phyloP scores from a whole-genome alignment of 2,888 invertebrate genomes.

The Rhamnusium bicolor region DNA sequence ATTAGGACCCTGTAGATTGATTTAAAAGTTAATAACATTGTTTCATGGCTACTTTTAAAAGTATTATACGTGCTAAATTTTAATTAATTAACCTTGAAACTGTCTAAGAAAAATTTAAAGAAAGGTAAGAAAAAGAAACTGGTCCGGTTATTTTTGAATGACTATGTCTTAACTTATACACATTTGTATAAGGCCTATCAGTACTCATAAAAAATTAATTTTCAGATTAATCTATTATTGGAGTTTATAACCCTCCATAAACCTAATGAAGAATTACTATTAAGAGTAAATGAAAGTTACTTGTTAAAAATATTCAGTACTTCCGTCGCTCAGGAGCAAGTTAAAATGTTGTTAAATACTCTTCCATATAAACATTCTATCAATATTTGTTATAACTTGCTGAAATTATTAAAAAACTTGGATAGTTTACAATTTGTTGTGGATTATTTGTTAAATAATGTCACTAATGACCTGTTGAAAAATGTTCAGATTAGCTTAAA shows the following conservation, averaged over 20 bases:
- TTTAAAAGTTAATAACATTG: too few relatives aligned
- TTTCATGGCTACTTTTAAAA: too few relatives aligned
- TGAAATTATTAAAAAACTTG: constrained; percentile 77
- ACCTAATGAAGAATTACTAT: constrained; percentile 74
- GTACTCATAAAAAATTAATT: constrained; percentile 47
- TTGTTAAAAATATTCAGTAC: constrained; percentile 75
- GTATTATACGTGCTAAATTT: too few relatives aligned
- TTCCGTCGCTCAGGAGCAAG: constrained; percentile 69
- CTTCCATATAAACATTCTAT: constrained; percentile 76
- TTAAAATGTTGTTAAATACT: constrained; percentile 75
- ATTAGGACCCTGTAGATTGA: too few relatives aligned
- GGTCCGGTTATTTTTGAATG: too few relatives aligned
- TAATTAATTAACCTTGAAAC: too few relatives aligned
- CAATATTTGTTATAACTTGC: constrained; percentile 77
- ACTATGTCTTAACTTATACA: too few relatives aligned
- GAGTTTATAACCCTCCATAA: constrained; percentile 81
- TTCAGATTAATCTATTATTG: constrained; percentile 78
- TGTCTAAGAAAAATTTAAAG: too few relatives aligned
- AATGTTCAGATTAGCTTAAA: constrained; percentile 80
- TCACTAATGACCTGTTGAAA: constrained; percentile 74
- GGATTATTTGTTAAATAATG: constrained; percentile 73
- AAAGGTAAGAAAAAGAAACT: too few relatives aligned
- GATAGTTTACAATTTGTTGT: constrained; percentile 78
- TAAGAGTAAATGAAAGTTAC: constrained; percentile 72
- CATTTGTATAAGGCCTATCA: too few relatives aligned